Percentiles rank a stretch among this genome's conserved stretches.
Conservation (phyloP, 2,113 vertebrate genomes). For the Chauna torquata region DNA sequence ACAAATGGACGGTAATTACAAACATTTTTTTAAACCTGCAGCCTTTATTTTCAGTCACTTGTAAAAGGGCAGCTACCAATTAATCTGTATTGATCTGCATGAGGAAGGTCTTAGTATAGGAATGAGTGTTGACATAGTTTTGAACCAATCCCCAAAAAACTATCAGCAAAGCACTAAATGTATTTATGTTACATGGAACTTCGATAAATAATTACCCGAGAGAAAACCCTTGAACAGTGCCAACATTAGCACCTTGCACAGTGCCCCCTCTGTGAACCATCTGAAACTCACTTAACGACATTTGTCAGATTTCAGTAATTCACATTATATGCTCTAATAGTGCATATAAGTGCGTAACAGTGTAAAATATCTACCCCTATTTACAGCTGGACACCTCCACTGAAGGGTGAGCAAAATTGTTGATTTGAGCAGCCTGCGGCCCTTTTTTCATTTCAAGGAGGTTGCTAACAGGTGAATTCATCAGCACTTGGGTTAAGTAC, state of each 20-base stretch:
- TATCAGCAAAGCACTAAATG: neutral
- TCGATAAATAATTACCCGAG: neutral
- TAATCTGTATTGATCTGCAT: accelerated
- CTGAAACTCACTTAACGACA: neutral
- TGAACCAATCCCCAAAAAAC: neutral
- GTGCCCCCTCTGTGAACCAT: neutral
- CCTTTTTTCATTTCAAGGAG: neutral
- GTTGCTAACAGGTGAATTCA: neutral
- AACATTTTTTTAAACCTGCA: neutral
- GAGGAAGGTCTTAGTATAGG: neutral
- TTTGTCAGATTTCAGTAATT: neutral
- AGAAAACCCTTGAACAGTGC: neutral
- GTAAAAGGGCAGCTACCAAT: neutral
- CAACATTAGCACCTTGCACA: neutral
- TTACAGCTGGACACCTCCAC: neutral
- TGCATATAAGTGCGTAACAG: neutral
- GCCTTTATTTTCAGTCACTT: neutral
- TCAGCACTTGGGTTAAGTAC: accelerated
- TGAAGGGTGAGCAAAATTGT: accelerated
- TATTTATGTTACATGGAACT: neutral
- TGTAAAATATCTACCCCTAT: neutral
- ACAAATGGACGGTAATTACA: neutral
- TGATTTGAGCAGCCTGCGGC: neutral
- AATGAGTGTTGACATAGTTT: neutral
- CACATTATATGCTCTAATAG: neutral